Evolutionary conservation across 2,113 vertebrate species (phyloP).

Genomic region (Lepus europaeus): DNA sequence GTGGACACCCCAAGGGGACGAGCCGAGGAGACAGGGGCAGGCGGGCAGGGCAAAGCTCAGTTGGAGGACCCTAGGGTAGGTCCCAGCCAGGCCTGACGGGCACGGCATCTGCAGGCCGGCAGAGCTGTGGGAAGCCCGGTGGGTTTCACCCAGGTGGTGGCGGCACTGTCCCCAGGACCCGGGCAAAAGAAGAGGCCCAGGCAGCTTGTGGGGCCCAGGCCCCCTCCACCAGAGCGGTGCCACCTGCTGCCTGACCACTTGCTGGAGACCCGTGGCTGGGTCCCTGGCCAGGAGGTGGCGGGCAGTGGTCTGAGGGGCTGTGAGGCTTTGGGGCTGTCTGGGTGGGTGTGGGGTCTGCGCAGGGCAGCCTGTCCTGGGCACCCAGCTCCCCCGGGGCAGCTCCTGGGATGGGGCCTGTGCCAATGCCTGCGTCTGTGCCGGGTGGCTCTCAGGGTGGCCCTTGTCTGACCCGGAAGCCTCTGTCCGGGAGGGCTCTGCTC

Average conservation of each 20-base stretch:
- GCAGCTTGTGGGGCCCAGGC: not conserved
- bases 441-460: not conserved
- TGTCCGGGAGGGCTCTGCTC: not conserved
- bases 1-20: too few species aligned
- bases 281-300: not conserved
- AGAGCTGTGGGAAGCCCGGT: not conserved
- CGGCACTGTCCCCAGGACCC: not conserved
- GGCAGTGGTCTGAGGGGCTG: not conserved
- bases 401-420: too few species aligned
- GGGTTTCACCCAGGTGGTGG: not conserved
- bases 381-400: too few species aligned
- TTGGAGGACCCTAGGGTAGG: too few species aligned
- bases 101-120: too few species aligned
- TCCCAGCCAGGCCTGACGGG: too few species aligned
- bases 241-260: too few species aligned
- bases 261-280: not conserved
- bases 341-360: not conserved
- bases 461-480: not conserved
- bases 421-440: too few species aligned
- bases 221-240: rapidly evolving
- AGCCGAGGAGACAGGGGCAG: too few species aligned
- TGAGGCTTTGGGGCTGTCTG: not conserved
- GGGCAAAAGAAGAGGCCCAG: not conserved
- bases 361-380: not conserved
- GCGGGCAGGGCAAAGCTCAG: too few species aligned